Base-by-base conservation (phyloP, 2,888 invertebrate species). In the Aethes cnicana region DNA sequence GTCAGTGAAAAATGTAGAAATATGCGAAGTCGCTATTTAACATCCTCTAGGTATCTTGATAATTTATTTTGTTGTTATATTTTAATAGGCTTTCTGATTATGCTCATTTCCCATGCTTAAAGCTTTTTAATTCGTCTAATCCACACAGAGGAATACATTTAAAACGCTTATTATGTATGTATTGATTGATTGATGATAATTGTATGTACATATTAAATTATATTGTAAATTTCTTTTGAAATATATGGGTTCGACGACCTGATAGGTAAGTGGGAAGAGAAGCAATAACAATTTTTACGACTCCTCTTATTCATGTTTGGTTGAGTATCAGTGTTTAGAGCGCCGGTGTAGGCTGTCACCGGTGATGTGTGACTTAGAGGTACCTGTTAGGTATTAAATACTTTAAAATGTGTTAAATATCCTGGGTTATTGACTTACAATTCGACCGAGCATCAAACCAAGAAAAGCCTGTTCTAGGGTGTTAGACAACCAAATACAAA, bases 241-340 rank as follows among this genome's bases (percentile, higher is more conserved):
- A 81, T 79, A 80, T 77, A 82, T 76, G 76, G 72, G 79, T 74
- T 77, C 72, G 63, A 62, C 64, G 79, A 82, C 77, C 83, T 73
- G 64, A 56, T 58, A 68, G 66, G 68, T 69, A 79, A 83, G 79
- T 83, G 80, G 81, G 81, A 84, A 82, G 82, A 81, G 79, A 81
- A 77, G 83, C 71, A 67, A 84, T 86, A 84, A 84, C 82, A 61
- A 64, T 74, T 81, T 81, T 85, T 84, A 84, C 82, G 71, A 77
- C 67, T 68, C 67, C 65, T 74, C 73, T 64, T 74, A 75, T 74
- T 64, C 70, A 69, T 73, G 65, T 74, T 74, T 67, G 62, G 68
- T 67, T 74, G 66, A 68, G 56, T 60, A 70, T 74, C 70, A 71
- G 64, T 66, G 68, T 39, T 32, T 26, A 30, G n/a, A 16, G 30